Evolutionary conservation across 2,797 vertebrate genomes (phyloP), one percentile per base, ranked within the genome.

Genomic region (Lagodon rhomboides): DNA sequence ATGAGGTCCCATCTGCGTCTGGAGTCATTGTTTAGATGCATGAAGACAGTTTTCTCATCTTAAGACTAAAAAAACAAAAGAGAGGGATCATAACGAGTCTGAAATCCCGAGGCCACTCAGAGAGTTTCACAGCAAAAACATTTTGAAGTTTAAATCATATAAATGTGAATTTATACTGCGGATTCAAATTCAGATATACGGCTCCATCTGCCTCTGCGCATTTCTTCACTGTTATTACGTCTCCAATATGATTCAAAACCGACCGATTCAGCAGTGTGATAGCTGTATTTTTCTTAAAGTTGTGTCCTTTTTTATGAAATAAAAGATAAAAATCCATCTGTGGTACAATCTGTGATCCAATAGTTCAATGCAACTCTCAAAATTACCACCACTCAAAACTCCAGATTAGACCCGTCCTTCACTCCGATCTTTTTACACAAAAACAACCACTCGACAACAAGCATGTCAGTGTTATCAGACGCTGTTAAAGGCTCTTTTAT

Each of bases 1-100:
- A 62, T 23, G 7, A 84, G 70, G 13, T 23, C 47, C 66, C 75
- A 75, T 80, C 85, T 87, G 88, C 34, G 72, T 59, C 46, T 15
- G 17, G 12, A 44, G 59, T 49, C 62, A 9, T 25, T 22, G 50
- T 55, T 50, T 8, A n/a, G n/a, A n/a, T n/a, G n/a, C n/a, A n/a
- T n/a, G n/a, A n/a, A 13, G 60, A 59, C 46, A 15, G 38, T 41
- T 44, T 23, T 47, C 22, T 55, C 55, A 18, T 60, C 56, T 30
- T 56, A n/a, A 58, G 49, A 56, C 44, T 44, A 27, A 66, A 53
- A 68, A 65, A 27, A 73, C 4, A 27, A 34, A 30, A 34, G 5
- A 53, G 41, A 60, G n/a, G n/a, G 17, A 44, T 43, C 9, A 38
- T 51, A 15, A 83, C 12, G 63, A 56, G 43, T 67, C 27, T 58